Evolutionary conservation across 1,140 invertebrate species (phyloP), one percentile per base, ranked within the genome.

Genomic region (Diprion similis): DNA sequence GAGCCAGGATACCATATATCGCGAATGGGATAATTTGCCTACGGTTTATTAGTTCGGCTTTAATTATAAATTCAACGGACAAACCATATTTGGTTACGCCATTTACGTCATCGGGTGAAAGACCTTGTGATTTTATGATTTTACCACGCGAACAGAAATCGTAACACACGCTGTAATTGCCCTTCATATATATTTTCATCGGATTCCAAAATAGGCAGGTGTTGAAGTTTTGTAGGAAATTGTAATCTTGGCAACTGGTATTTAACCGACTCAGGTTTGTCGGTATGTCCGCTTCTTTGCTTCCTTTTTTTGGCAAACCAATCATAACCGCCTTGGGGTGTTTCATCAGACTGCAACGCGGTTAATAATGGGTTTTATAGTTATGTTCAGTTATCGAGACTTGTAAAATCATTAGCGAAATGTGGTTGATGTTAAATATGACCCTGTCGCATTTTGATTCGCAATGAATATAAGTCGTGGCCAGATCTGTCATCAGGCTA

Each of bases 1-100:
- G 11, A 13, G 8, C 11, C 51, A 59, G 51, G 11, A 59, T 59
- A 37, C 24, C 24, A 37, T 59, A 59, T 59, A 59, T 13, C n/a
- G 1, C n/a, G 51, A 59, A n/a, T 59, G 51, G n/a, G n/a, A 59
- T 59, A 4, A 59, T 59, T n/a, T n/a, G 8, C 51, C n/a, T 59
- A 59, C 51, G 51, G 11, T 59, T 59, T 59, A 59, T 59, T n/a
- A 8, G 2, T 59, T n/a, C 51, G n/a, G n/a, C 11, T 59, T 59
- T 59, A 59, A 59, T 59, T n/a, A n/a, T n/a, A 59, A n/a, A 59
- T 13, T n/a, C 51, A 59, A 59, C 51, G 11, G 51, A 59, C 51
- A 59, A 13, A 37, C 24, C 24, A 37, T 37, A 37, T 37, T 37
- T 6, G 24, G 24, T 37, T 37, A 37, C 24, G 24, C 24, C 24